Percentiles rank a stretch among this genome's conserved stretches.
Conservation (phyloP, 2,888 invertebrate genomes). For the Chouioia cunea region DNA sequence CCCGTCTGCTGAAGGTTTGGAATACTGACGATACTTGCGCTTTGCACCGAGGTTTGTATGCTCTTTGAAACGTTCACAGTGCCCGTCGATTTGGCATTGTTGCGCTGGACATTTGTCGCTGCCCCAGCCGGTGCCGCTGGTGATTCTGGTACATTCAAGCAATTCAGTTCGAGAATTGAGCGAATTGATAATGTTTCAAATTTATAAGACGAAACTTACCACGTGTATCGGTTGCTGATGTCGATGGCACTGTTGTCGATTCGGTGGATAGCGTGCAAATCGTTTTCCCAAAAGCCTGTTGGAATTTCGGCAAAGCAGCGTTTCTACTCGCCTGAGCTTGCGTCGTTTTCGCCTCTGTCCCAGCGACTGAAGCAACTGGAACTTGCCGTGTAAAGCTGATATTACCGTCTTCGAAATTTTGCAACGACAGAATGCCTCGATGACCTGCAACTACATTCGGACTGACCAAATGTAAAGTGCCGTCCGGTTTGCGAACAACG, state of each 20-base stretch:
- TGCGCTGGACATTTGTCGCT: slow-evolving; percentile 41
- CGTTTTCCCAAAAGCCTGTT: slow-evolving; percentile 83
- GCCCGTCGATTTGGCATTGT: slow-evolving; percentile 52
- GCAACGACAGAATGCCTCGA: slow-evolving; percentile 59
- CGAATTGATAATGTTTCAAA: background rate
- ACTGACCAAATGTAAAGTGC: slow-evolving; percentile 63
- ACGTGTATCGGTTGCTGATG: slow-evolving; percentile 50
- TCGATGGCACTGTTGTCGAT: slow-evolving; percentile 55
- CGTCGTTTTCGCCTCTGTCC: slow-evolving; percentile 44
- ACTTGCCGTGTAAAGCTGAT: slow-evolving; percentile 58
- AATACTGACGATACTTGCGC: slow-evolving; percentile 53
- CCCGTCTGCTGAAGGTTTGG: slow-evolving; percentile 56
- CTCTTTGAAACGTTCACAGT: slow-evolving; percentile 65
- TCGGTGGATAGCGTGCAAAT: slow-evolving; percentile 68
- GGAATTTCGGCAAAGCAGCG: slow-evolving; percentile 78
- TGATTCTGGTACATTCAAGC: slow-evolving; percentile 33
- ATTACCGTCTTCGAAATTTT: slow-evolving; percentile 59
- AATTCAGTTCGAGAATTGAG: no score
- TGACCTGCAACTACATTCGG: slow-evolving; percentile 56
- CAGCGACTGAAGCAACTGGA: slow-evolving; percentile 43
- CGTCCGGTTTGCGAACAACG: slow-evolving; percentile 62
- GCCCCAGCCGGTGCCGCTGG: slow-evolving; percentile 47
- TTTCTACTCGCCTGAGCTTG: slow-evolving; percentile 53
- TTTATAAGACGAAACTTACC: slow-evolving; percentile 29
- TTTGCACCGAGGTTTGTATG: slow-evolving; percentile 65